Evolutionary conservation across 2,888 invertebrate genomes (phyloP).

Genomic region (Limnephilus auricula): DNA sequence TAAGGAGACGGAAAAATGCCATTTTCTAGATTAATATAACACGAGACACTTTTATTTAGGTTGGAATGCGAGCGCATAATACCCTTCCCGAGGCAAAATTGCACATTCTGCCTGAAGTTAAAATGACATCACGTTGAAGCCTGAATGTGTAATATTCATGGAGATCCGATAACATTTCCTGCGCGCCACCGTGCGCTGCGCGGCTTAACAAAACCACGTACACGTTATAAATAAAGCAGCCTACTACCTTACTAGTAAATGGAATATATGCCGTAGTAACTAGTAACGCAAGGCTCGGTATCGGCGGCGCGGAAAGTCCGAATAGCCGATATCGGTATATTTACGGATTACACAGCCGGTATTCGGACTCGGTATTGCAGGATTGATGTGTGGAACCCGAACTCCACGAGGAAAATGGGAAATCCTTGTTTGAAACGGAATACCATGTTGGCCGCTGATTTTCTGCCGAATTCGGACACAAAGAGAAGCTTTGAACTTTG

Average conservation of each 20-base stretch:
- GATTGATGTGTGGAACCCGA: neutral
- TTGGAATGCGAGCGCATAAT: neutral
- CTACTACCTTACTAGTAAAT: neutral
- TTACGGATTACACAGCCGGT: neutral
- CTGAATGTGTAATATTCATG: neutral
- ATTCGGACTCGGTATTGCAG: neutral
- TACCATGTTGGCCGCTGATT: neutral
- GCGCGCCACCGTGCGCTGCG: neutral
- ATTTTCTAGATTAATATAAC: neutral
- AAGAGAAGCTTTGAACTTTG: neutral
- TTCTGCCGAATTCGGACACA: neutral
- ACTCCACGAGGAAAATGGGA: neutral
- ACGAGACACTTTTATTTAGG: neutral
- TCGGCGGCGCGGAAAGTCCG: neutral
- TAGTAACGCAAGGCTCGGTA: neutral
- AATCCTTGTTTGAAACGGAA: neutral
- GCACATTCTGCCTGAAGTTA: neutral
- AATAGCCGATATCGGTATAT: neutral
- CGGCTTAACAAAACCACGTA: conserved; percentile 22
- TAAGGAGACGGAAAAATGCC: neutral
- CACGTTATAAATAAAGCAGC: conserved; percentile 19
- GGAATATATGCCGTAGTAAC: conserved; percentile 8
- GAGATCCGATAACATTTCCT: neutral
- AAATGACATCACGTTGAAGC: neutral
- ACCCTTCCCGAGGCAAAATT: neutral